Evolutionary conservation across 64 coral and sea anemone species (phyloP).

Genomic region (Stichodactyla helianthus): DNA sequence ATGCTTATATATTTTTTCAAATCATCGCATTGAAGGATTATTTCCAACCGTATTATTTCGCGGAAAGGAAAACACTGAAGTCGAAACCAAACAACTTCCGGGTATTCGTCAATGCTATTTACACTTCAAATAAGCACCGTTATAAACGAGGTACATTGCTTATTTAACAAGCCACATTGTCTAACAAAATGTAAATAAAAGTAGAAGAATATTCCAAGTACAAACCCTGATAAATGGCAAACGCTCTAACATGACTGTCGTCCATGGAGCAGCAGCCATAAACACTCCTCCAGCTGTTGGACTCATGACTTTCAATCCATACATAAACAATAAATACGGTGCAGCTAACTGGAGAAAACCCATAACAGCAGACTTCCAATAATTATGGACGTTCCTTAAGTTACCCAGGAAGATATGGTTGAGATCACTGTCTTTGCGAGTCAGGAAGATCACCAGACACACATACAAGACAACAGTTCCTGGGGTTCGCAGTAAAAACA

Average conservation of each 20-base stretch:
- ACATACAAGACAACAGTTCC: constrained; percentile 62
- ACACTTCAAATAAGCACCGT: neutral
- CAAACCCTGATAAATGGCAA: constrained; percentile 68
- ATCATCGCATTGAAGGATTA: neutral
- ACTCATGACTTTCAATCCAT: constrained; percentile 67
- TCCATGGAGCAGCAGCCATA: constrained; percentile 83
- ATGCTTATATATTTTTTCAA: neutral
- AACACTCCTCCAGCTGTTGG: constrained; percentile 74
- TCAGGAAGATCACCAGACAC: constrained; percentile 39
- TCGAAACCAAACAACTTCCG: neutral
- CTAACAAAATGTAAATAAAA: neutral
- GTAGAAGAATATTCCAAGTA: neutral
- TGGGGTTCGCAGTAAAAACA: constrained; percentile 96
- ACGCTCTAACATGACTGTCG: constrained; percentile 74
- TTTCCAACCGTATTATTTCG: neutral
- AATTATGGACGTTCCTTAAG: constrained; percentile 40
- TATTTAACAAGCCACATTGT: neutral
- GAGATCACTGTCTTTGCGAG: constrained; percentile 48
- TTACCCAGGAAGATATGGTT: constrained; percentile 51
- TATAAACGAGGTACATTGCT: neutral
- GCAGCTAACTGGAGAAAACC: constrained; percentile 83
- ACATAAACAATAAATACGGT: constrained; percentile 93
- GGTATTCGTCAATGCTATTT: neutral
- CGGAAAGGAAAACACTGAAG: neutral
- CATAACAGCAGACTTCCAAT: constrained; percentile 84